Evolutionary conservation across 1,140 invertebrate genomes (phyloP).

Genomic region (Panagrolaimus sp.): DNA sequence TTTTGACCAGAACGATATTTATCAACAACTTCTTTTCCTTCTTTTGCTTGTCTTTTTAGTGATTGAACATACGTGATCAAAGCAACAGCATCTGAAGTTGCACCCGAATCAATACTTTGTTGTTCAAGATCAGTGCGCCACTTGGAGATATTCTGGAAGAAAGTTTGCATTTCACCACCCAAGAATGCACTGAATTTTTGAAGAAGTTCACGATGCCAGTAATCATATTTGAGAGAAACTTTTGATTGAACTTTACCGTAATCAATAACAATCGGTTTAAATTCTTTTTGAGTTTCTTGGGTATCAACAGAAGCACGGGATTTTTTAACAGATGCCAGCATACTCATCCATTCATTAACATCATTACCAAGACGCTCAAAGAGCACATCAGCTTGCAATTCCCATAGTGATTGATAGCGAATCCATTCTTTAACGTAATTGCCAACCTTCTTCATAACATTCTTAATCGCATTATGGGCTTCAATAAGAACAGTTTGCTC

Average conservation of each 20-base stretch:
- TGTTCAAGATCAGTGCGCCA: slow-evolving; percentile 88
- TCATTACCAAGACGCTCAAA: slow-evolving; percentile 87
- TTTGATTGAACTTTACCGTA: slow-evolving; percentile 98
- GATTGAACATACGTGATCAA: slow-evolving; percentile 98
- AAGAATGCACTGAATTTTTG: slow-evolving; percentile 89
- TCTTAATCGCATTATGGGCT: slow-evolving; percentile 82
- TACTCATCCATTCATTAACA: slow-evolving; percentile 90
- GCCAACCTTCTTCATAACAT: slow-evolving; percentile 70
- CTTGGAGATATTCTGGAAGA: slow-evolving; percentile 87
- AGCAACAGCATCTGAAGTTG: slow-evolving; percentile 89
- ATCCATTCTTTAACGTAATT: slow-evolving; percentile 95
- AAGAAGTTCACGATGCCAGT: slow-evolving; percentile 97
- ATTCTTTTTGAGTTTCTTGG: slow-evolving; percentile 86
- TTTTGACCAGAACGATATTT: slow-evolving; percentile 81
- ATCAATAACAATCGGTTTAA: slow-evolving; percentile 95
- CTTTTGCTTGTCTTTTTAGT: slow-evolving; percentile 84
- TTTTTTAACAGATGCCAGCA: slow-evolving; percentile 91
- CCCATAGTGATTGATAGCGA: slow-evolving; percentile 94
- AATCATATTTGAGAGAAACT: slow-evolving; percentile 96
- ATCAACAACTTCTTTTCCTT: slow-evolving; percentile 69
- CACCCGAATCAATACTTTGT: slow-evolving; percentile 90
- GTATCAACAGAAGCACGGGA: slow-evolving; percentile 95
- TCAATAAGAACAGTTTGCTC: slow-evolving; percentile 73
- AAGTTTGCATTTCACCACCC: slow-evolving; percentile 86
- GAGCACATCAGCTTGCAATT: slow-evolving; percentile 88